Conservation (phyloP, 2,797 vertebrate genomes). For the Pangasius larnaudii region DNA sequence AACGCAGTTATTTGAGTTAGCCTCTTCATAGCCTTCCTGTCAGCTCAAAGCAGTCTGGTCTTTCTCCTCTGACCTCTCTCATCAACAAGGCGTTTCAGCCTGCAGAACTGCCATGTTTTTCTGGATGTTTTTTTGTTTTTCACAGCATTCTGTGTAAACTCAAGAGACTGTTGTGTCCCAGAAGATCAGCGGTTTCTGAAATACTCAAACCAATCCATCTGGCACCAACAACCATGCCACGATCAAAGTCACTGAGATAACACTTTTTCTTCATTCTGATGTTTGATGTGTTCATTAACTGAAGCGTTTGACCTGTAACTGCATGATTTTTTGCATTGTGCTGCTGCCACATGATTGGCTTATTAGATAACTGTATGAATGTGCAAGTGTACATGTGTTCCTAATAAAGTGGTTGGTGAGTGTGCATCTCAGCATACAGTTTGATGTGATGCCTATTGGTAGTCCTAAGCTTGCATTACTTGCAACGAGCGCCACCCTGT, state of each 20-base stretch:
- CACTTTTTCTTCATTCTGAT: not conserved
- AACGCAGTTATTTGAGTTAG: not conserved
- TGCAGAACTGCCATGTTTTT: not conserved
- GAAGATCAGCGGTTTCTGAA: not conserved
- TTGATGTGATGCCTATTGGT: not conserved
- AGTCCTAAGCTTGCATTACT: not conserved
- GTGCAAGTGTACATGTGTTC: not conserved
- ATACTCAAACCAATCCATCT: not conserved
- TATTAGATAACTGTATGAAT: not conserved
- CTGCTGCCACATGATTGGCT: not conserved
- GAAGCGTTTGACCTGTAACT: not conserved
- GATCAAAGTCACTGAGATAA: not conserved
- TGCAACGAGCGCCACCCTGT: constrained; percentile 1
- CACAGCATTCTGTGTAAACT: not conserved
- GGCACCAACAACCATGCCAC: not conserved
- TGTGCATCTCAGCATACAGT: not conserved
- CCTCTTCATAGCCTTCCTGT: not conserved
- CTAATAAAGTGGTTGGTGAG: not conserved
- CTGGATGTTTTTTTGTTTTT: not conserved
- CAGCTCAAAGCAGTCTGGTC: not conserved
- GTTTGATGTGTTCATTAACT: not conserved
- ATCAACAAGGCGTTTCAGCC: not conserved
- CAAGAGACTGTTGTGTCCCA: not conserved
- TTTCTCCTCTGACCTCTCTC: not conserved
- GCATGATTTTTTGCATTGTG: not conserved